These are phyloP conservation scores for Otus sunia DNA, from an alignment of 2,113 vertebrate species.

Conservation along the genomic window DNA sequence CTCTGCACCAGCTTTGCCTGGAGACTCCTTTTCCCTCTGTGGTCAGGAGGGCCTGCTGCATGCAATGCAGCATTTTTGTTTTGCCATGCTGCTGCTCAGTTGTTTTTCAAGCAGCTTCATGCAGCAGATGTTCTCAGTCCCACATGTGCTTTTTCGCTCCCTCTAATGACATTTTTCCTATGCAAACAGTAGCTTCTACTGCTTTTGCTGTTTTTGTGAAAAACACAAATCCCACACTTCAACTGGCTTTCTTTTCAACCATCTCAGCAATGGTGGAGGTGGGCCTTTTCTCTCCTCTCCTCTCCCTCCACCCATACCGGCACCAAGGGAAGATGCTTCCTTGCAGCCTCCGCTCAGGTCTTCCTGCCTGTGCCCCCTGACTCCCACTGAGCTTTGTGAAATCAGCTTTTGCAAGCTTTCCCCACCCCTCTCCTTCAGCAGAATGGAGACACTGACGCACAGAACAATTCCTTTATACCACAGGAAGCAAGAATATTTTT, in stretches of 20 bases:
- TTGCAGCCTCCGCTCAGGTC: neutral
- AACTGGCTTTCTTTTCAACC: constrained; percentile 35
- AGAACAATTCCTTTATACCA: neutral
- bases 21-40: neutral
- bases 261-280: constrained; percentile 22
- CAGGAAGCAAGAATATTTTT: neutral
- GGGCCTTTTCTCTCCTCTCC: constrained; percentile 6
- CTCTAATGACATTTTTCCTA: constrained; percentile 70
- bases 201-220: constrained; percentile 63
- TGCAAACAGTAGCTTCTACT: constrained; percentile 63
- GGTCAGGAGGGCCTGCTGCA: neutral
- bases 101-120: constrained; percentile 34
- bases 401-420: neutral
- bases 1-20: neutral
- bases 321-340: constrained; percentile 31
- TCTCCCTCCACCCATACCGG: neutral
- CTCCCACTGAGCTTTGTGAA: neutral
- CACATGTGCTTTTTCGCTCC: constrained; percentile 60
- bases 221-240: constrained; percentile 32
- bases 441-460: neutral
- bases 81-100: constrained; percentile 9
- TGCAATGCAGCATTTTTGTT: neutral
- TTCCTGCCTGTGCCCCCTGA: neutral
- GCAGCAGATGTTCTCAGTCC: constrained; percentile 72
- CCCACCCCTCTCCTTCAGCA: neutral